A percentile compares a stretch with the other conserved stretches of the same genome.
phyloP scores from a whole-genome alignment of 2,113 vertebrate genomes.

The Forbesichthys agassizii region DNA sequence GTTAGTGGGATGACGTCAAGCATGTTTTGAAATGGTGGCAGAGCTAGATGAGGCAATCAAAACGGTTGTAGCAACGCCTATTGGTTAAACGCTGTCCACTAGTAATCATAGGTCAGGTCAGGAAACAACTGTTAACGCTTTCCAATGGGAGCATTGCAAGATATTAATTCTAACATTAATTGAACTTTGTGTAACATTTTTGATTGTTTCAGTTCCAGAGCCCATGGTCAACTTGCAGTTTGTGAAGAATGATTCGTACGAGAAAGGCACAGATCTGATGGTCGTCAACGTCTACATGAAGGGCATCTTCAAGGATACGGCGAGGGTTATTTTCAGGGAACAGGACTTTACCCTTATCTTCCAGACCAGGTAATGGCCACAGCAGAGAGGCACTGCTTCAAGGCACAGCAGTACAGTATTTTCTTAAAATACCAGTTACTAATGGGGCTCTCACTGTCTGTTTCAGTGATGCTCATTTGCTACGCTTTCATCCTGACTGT shows the following conservation, averaged over 20 bases:
- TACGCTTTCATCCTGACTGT: slow-evolving; percentile 88
- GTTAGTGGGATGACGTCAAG: too few relatives aligned
- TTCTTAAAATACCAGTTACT: not conserved
- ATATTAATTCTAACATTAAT: too few relatives aligned
- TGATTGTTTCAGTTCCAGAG: slow-evolving; percentile 76
- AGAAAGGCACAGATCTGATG: slow-evolving; percentile 94
- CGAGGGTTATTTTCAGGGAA: slow-evolving; percentile 92
- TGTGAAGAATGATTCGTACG: slow-evolving; percentile 94
- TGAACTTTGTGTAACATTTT: too few relatives aligned
- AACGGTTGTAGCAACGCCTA: too few relatives aligned
- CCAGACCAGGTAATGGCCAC: slow-evolving; percentile 85
- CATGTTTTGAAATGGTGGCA: too few relatives aligned
- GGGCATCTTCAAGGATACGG: slow-evolving; percentile 85
- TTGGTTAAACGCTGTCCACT: too few relatives aligned
- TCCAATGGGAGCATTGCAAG: too few relatives aligned
- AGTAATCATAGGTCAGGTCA: too few relatives aligned
- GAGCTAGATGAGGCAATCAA: too few relatives aligned
- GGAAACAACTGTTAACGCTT: too few relatives aligned
- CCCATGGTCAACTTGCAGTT: slow-evolving; percentile 88
- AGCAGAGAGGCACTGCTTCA: not conserved
- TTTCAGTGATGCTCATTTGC: slow-evolving; percentile 85
- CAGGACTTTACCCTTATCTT: slow-evolving; percentile 97
- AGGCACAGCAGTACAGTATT: not conserved
- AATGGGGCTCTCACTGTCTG: not conserved
- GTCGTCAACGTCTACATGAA: slow-evolving; percentile 96